Evolutionary conservation across 2,797 vertebrate genomes (phyloP), one percentile per base, ranked within the genome.

Genomic region (Jordanella pulchra): DNA sequence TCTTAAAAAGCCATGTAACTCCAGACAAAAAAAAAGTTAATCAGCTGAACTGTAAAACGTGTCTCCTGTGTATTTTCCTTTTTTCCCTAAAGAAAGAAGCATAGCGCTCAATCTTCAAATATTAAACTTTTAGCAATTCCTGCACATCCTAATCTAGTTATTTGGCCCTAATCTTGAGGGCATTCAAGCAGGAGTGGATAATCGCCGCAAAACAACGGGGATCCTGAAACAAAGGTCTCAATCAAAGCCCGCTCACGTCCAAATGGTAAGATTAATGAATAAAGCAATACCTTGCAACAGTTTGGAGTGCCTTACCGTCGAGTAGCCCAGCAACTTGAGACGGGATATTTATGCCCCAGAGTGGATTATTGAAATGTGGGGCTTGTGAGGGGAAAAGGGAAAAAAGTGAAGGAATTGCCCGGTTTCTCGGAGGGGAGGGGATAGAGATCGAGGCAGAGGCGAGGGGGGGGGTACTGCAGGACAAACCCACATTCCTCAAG

Each of bases 341-440:
- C 89, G 85, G 90, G 87, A 92, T 93, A 85, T 82, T 84, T 82
- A 90, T 80, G 89, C 83, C 85, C 85, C 89, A 88, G 85, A 91
- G 90, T 89, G 93, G 93, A 93, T 92, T 95, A 92, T 93, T 93
- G 94, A 91, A 87, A 91, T 87, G 89, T 90, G 87, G 60, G 91
- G 91, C 92, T 90, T 91, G 91, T 89, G 93, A 95, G 92, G 60
- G 60, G 23, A 63, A 89, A 94, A 93, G 87, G 74, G 88, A 90
- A 91, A 92, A 95, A 95, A 95, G 93, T 94, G 94, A 85, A 88
- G 92, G 95, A 95, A 95, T 93, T 92, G 86, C 85, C 92, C 93
- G 88, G 92, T 92, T 93, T 93, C 94, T 89, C 58, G 93, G 93
- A 95, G 94, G 95, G 95, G 96, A 94, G 95, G 95, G 93, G 90